Percentiles rank a stretch among this genome's conserved stretches.
These are phyloP conservation scores for Chionoecetes opilio DNA, from an alignment of 1,140 invertebrate species.

Conservation along the genomic window DNA sequence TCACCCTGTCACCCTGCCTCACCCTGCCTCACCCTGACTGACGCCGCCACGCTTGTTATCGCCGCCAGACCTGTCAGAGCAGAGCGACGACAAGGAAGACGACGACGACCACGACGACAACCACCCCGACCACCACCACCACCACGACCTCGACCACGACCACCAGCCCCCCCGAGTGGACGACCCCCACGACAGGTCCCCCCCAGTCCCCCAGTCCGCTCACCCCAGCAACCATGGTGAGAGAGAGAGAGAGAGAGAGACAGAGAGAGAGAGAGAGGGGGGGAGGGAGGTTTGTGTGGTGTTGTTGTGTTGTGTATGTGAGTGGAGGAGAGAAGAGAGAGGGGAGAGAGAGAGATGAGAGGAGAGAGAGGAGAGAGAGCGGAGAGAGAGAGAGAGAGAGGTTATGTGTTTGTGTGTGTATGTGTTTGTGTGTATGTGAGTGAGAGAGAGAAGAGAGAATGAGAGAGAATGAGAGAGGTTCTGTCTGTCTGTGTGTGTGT, in stretches of 20 bases:
- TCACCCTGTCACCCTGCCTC: neutral
- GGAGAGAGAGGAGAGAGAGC: too few species aligned
- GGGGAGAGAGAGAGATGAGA: too few species aligned
- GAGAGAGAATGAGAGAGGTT: too few species aligned
- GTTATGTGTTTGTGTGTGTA: too few species aligned
- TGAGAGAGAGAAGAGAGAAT: too few species aligned
- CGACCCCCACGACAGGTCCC: neutral
- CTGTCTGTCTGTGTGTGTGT: too few species aligned
- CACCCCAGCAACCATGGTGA: neutral
- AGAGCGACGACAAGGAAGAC: conserved; percentile 4
- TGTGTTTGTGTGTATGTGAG: too few species aligned
- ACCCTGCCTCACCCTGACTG: neutral
- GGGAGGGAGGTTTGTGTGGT: too few species aligned
- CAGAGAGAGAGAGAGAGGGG: neutral
- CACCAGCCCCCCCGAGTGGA: neutral
- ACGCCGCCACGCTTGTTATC: neutral
- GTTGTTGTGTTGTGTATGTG: too few species aligned
- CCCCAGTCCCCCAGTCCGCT: conserved; percentile 1
- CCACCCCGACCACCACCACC: neutral
- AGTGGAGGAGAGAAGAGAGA: too few species aligned
- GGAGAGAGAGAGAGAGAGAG: too few species aligned
- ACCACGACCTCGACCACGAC: neutral
- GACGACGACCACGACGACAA: neutral
- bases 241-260: conserved; percentile 27
- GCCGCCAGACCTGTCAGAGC: neutral